A percentile compares a stretch with the other conserved stretches of the same genome.
Conservation (phyloP, 92 coral and sea anemone species). For the Virgularia gustaviana region DNA sequence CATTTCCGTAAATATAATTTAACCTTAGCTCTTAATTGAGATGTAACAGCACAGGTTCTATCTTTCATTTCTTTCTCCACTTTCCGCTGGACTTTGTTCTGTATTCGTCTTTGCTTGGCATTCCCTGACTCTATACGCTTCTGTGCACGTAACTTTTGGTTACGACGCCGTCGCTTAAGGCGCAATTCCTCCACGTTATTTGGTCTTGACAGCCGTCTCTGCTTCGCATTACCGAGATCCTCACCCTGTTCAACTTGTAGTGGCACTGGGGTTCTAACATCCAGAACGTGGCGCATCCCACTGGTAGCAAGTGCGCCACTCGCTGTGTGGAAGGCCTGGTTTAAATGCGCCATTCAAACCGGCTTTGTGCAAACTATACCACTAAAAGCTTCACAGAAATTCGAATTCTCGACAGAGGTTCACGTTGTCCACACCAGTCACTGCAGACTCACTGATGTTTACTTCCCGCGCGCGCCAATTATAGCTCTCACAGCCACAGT, state of each 20-base stretch:
- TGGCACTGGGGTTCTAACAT: constrained; percentile 12
- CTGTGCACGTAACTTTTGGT: neutral
- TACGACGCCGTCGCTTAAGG: constrained; percentile 2
- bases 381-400: constrained; percentile 13
- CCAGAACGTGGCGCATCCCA: constrained; percentile 18
- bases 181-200: neutral
- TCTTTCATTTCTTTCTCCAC: neutral
- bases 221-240: neutral
- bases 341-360: constrained; percentile 16
- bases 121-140: neutral
- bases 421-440: neutral
- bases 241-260: neutral
- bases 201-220: constrained; percentile 2
- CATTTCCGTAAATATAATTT: neutral
- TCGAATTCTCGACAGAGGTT: neutral
- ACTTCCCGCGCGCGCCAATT: constrained; percentile 1
- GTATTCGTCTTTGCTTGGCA: neutral
- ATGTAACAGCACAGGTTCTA: neutral
- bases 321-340: too few relatives aligned
- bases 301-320: constrained; percentile 21
- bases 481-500: neutral
- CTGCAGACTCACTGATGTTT: neutral
- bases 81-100: neutral
- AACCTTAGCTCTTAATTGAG: neutral
- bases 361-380: constrained; percentile 20